phyloP scores from a whole-genome alignment of 2,888 invertebrate species.

The Cryptocephalus primarius region DNA sequence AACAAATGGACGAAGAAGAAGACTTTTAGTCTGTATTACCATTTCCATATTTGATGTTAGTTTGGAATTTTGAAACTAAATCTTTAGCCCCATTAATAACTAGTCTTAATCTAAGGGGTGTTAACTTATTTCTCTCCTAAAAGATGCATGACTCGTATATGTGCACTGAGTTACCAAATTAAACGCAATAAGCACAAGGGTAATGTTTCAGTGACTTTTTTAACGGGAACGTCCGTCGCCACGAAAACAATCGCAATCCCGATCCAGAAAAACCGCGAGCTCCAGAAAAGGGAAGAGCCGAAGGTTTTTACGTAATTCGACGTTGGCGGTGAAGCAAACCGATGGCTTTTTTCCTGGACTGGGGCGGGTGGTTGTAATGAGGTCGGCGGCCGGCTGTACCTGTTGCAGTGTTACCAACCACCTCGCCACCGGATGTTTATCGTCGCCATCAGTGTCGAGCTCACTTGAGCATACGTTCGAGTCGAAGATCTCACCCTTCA shows the following conservation, averaged over 20 bases:
- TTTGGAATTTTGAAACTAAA: too few relatives aligned
- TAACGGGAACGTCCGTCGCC: not conserved
- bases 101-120: too few relatives aligned
- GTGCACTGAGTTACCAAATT: too few relatives aligned
- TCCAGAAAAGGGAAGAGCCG: not conserved
- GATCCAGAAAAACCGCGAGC: not conserved
- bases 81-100: too few relatives aligned
- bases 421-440: slow-evolving; percentile 30
- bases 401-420: slow-evolving; percentile 24
- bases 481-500: slow-evolving; percentile 4
- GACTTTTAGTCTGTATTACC: too few relatives aligned
- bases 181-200: too few relatives aligned
- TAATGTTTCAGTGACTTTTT: too few relatives aligned
- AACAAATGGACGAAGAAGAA: too few relatives aligned
- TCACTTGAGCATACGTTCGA: slow-evolving; percentile 27
- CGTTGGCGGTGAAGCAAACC: slow-evolving; percentile 4
- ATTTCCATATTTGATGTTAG: too few relatives aligned
- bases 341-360: slow-evolving; percentile 23
- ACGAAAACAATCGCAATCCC: not conserved
- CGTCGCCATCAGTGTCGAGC: slow-evolving; percentile 31
- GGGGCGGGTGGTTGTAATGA: slow-evolving; percentile 17
- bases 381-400: slow-evolving; percentile 25
- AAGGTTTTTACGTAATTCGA: not conserved
- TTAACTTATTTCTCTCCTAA: too few relatives aligned
- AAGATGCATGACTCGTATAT: too few relatives aligned